These are phyloP conservation scores for Chaenogobius annularis DNA, from an alignment of 2,113 vertebrate genomes.

Conservation along the genomic window DNA sequence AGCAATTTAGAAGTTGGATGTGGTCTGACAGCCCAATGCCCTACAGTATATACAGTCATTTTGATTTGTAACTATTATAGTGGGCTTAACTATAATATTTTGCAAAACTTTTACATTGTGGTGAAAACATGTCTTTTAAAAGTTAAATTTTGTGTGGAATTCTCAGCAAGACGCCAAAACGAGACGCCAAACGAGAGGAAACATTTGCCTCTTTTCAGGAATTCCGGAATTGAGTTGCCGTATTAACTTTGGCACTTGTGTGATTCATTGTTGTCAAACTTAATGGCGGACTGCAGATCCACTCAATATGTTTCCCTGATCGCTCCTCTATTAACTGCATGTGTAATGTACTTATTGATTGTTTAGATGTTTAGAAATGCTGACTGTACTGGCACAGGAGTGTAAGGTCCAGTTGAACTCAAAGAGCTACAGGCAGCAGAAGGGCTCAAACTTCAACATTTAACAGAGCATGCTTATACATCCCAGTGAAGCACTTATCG, in stretches of 20 bases:
- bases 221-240: background rate
- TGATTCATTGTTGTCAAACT: slow-evolving; percentile 10
- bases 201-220: no score
- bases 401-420: slow-evolving; percentile 25
- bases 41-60: slow-evolving; percentile 1
- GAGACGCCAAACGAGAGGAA: no score
- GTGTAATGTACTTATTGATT: slow-evolving; percentile 44
- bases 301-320: slow-evolving; percentile 20
- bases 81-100: background rate
- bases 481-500: background rate
- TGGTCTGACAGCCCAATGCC: background rate
- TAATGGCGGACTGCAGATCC: background rate
- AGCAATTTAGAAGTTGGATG: background rate
- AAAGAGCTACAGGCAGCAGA: background rate
- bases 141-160: no score
- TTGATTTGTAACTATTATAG: background rate
- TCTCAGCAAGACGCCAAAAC: background rate
- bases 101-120: background rate
- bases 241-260: background rate
- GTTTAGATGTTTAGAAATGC: slow-evolving; percentile 33
- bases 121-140: background rate
- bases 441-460: background rate
- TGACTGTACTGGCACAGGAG: slow-evolving; percentile 16
- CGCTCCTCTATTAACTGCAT: slow-evolving; percentile 21
- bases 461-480: slow-evolving; percentile 7